Evolutionary conservation across 2,113 vertebrate genomes (phyloP).

Genomic region (Gavialis gangeticus): DNA sequence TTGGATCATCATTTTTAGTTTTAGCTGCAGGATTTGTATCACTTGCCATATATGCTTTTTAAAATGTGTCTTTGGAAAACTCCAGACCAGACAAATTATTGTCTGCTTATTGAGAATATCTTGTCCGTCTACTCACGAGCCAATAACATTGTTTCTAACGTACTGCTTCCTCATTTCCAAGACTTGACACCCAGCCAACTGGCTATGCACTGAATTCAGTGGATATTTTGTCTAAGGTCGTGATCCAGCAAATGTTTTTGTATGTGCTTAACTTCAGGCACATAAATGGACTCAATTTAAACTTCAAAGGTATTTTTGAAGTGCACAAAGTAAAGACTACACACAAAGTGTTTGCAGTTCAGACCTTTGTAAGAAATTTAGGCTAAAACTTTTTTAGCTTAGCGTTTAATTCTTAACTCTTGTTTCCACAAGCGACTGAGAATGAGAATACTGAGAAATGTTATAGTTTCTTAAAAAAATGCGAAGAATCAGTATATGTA

Average conservation of each 20-base stretch:
- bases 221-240: neutral
- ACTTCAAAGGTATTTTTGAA: neutral
- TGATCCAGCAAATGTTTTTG: neutral
- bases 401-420: neutral
- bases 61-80: neutral
- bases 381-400: neutral
- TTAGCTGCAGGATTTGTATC: neutral
- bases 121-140: neutral
- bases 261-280: neutral
- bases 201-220: neutral
- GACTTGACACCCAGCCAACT: fast-evolving
- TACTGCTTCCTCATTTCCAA: neutral
- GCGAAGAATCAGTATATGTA: neutral
- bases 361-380: neutral
- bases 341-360: neutral
- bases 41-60: neutral
- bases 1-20: neutral
- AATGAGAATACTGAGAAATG: neutral
- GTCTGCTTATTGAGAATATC: neutral
- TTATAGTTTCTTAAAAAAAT: neutral
- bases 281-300: neutral
- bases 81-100: neutral
- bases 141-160: neutral
- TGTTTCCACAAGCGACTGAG: neutral
- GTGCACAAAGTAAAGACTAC: neutral